Evolutionary conservation across 2,888 invertebrate species (phyloP).

Genomic region (Nephrotoma flavescens): DNA sequence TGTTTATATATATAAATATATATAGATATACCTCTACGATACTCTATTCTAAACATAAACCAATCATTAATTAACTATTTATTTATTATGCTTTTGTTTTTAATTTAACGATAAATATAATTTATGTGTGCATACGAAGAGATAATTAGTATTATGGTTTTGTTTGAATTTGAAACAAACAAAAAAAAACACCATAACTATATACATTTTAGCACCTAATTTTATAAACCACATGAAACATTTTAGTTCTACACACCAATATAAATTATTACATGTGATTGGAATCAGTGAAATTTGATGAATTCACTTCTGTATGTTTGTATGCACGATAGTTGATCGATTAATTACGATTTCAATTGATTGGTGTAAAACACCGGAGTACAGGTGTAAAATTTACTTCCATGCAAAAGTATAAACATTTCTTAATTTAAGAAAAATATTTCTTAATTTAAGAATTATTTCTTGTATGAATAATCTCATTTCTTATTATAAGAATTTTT

Average conservation of each 20-base stretch:
- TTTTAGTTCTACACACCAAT: neutral
- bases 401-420: too few relatives aligned
- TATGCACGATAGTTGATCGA: neutral
- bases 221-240: neutral
- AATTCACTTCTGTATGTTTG: neutral
- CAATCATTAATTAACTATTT: neutral
- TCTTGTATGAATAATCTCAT: too few relatives aligned
- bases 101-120: neutral
- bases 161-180: neutral
- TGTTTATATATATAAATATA: too few relatives aligned
- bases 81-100: neutral
- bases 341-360: neutral
- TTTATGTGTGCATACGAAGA: neutral
- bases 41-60: too few relatives aligned
- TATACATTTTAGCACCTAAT: neutral
- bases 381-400: too few relatives aligned
- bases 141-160: neutral
- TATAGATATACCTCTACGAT: too few relatives aligned
- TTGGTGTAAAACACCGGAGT: too few relatives aligned
- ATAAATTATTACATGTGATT: neutral
- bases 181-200: neutral
- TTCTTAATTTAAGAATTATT: too few relatives aligned
- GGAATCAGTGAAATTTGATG: neutral
- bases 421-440: too few relatives aligned
- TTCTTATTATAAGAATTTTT: too few relatives aligned